These are phyloP conservation scores for Sphenopsis melanotis DNA, from an alignment of 2,797 vertebrate species.

Conservation along the genomic window DNA sequence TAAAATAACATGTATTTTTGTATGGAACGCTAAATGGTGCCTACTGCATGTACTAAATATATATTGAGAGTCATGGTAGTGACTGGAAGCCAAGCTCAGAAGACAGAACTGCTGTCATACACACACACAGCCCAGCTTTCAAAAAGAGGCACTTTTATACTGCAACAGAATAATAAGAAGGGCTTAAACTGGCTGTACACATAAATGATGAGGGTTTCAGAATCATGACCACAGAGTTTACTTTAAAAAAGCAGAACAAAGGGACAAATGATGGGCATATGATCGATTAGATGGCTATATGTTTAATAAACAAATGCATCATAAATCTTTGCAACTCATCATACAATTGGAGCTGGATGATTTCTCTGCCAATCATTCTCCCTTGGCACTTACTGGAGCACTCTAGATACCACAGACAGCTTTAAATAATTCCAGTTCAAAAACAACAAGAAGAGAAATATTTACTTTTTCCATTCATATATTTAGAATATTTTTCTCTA, in stretches of 20 bases:
- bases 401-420: neutral
- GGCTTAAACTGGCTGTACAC: neutral
- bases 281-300: neutral
- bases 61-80: slow-evolving; percentile 8
- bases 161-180: neutral
- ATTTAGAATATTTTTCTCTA: neutral
- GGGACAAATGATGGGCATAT: neutral
- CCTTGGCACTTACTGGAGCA: neutral
- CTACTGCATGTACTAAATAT: slow-evolving; percentile 59
- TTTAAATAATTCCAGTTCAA: neutral
- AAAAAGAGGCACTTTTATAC: neutral
- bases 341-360: neutral
- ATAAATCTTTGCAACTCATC: neutral
- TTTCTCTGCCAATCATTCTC: neutral
- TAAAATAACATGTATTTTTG: slow-evolving; percentile 62
- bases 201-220: neutral
- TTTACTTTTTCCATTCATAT: neutral
- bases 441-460: neutral
- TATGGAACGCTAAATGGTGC: slow-evolving; percentile 57
- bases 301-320: neutral
- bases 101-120: neutral
- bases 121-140: neutral
- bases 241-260: neutral
- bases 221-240: neutral
- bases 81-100: neutral